Percentiles rank a stretch among this genome's conserved stretches.
Conservation (phyloP, 1,140 invertebrate genomes). For the Thaumetopoea pityocampa region DNA sequence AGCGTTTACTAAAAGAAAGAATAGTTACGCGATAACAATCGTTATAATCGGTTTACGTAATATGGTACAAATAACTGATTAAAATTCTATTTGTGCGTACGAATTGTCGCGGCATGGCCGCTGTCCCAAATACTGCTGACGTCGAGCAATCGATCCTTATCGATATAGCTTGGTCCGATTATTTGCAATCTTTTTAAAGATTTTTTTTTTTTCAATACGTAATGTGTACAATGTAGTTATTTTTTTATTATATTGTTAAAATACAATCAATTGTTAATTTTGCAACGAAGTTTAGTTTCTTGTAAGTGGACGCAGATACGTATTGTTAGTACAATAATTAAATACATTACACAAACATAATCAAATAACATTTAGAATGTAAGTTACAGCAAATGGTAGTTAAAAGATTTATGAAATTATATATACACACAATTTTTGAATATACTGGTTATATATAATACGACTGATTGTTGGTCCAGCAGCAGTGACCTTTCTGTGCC, state of each 20-base stretch:
- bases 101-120: background rate
- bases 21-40: too few species aligned
- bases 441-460: too few species aligned
- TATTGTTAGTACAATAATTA: too few species aligned
- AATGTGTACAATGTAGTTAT: slow-evolving; percentile 11
- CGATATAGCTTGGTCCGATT: slow-evolving; percentile 2
- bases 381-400: too few species aligned
- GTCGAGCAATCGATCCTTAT: slow-evolving; percentile 8
- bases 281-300: slow-evolving; percentile 9
- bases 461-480: too few species aligned
- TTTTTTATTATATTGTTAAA: slow-evolving; percentile 10
- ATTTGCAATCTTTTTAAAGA: slow-evolving; percentile 6
- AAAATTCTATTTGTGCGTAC: background rate
- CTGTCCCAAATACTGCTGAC: slow-evolving; percentile 8
- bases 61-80: background rate
- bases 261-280: slow-evolving; percentile 16
- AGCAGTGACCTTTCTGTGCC: too few species aligned
- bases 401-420: too few species aligned
- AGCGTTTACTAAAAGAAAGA: too few species aligned
- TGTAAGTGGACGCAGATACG: slow-evolving; percentile 6
- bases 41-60: slow-evolving; percentile 9
- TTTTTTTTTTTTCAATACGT: slow-evolving; percentile 7
- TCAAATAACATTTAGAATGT: too few species aligned
- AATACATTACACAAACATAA: too few species aligned
- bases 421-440: too few species aligned